Conservation (phyloP, 1,140 invertebrate genomes). For the Pantala flavescens region DNA sequence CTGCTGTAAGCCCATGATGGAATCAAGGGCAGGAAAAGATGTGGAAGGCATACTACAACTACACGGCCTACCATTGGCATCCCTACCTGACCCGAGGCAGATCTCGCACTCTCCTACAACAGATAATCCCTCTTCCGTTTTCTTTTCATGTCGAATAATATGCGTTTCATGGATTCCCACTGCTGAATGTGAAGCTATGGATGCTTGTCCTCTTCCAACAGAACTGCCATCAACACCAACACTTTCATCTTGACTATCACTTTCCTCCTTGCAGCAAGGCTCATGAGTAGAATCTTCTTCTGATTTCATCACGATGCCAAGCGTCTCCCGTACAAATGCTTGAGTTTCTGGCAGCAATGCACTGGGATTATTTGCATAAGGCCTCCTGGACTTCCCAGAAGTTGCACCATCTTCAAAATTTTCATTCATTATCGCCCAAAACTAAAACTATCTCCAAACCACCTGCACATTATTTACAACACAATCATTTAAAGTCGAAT, state of each 20-base stretch:
- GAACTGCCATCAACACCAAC: neutral
- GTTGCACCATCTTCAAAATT: neutral
- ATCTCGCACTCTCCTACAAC: neutral
- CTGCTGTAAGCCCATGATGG: neutral
- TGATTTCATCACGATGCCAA: neutral
- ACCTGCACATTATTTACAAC: neutral
- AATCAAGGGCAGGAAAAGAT: neutral
- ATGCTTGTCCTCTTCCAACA: neutral
- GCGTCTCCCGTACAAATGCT: neutral
- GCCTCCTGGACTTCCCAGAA: neutral
- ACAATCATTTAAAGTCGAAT: neutral
- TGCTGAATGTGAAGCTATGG: neutral
- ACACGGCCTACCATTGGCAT: neutral
- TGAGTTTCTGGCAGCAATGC: neutral
- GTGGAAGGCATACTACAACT: neutral
- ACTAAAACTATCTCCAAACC: neutral
- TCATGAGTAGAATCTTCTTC: neutral
- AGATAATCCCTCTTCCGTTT: neutral
- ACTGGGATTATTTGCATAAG: neutral
- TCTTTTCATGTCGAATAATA: neutral
- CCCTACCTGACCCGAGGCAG: neutral
- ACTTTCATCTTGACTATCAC: neutral
- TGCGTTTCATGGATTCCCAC: neutral
- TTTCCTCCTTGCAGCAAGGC: neutral
- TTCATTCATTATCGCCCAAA: neutral